Percentiles rank a stretch among this genome's conserved stretches.
Evolutionary conservation across 2,113 vertebrate genomes (phyloP).

Genomic region (Scomber scombrus): DNA sequence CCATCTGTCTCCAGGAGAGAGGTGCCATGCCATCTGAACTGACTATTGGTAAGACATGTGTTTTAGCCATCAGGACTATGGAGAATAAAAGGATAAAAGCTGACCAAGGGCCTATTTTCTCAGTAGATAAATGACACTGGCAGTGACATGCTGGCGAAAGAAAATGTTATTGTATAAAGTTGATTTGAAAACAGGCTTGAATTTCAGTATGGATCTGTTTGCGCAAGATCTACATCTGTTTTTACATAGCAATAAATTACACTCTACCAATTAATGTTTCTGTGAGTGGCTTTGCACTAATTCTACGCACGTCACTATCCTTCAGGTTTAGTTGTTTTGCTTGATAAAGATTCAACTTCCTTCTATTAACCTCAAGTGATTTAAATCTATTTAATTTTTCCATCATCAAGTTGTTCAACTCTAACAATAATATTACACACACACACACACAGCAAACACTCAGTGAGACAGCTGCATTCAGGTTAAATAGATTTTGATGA

Average conservation of each 20-base stretch:
- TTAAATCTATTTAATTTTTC: background rate
- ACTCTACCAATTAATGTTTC: background rate
- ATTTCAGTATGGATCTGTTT: background rate
- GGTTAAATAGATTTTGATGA: background rate
- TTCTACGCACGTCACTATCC: background rate
- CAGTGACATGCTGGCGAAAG: background rate
- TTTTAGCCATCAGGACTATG: slow-evolving; percentile 9
- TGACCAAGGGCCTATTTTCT: background rate
- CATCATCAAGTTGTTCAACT: background rate
- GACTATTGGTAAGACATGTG: slow-evolving; percentile 23
- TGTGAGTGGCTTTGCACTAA: background rate
- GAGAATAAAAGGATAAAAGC: background rate
- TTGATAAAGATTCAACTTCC: background rate
- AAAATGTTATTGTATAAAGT: background rate
- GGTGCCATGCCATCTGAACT: background rate
- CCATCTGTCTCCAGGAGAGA: slow-evolving; percentile 29
- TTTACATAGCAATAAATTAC: background rate
- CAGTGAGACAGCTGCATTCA: background rate
- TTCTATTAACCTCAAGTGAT: background rate
- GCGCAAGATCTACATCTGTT: background rate
- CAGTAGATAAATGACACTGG: background rate
- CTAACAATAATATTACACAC: background rate
- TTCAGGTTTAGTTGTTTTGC: slow-evolving; percentile 1
- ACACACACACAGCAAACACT: background rate
- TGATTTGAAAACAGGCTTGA: background rate